Conservation (phyloP, 2,797 vertebrate genomes). For the Sebastes alutus region DNA sequence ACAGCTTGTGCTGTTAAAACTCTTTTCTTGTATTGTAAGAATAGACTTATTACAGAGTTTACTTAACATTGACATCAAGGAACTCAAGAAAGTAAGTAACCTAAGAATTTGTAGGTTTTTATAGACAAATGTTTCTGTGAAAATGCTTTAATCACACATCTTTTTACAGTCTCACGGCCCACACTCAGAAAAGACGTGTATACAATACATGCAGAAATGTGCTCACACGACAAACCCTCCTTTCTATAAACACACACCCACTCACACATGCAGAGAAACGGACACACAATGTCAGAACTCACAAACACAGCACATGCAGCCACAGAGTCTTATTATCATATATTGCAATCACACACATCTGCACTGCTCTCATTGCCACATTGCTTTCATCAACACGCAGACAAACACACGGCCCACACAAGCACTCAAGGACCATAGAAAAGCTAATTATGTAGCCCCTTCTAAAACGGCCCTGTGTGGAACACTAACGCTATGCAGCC, state of each 20-base stretch:
- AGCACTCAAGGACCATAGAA: conserved; percentile 11
- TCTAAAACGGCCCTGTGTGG: conserved; percentile 11
- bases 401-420: conserved; percentile 31
- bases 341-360: not conserved
- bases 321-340: not conserved
- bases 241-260: not conserved
- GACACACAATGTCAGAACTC: not conserved
- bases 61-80: not conserved
- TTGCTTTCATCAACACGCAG: conserved; percentile 28
- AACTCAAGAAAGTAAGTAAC: not conserved
- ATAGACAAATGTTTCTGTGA: not conserved
- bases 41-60: not conserved
- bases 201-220: not conserved
- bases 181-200: not conserved
- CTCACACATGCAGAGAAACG: not conserved
- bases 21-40: not conserved
- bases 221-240: not conserved
- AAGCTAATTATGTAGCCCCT: conserved; percentile 18
- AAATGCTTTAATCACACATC: not conserved
- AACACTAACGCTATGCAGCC: not conserved
- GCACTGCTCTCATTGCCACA: not conserved
- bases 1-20: not conserved
- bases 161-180: not conserved
- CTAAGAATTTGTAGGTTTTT: not conserved
- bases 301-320: not conserved